Evolutionary conservation across 1,140 invertebrate genomes (phyloP).

Genomic region (Drosophila neocordata): DNA sequence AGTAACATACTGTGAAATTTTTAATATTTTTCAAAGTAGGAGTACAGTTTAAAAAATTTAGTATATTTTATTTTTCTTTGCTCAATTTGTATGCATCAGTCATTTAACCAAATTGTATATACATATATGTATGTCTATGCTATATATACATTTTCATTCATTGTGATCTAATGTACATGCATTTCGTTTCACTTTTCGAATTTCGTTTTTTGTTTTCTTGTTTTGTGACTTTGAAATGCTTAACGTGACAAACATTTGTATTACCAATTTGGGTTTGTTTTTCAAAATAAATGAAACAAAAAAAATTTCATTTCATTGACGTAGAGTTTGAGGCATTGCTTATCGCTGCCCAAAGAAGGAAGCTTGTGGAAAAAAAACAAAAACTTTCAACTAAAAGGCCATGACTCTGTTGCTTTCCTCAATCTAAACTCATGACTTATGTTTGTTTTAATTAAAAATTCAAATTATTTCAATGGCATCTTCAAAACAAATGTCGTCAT

Average conservation of each 20-base stretch:
- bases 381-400: slow-evolving; percentile 11
- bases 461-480: slow-evolving; percentile 16
- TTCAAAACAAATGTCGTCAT: slow-evolving; percentile 48
- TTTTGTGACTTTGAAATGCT: slow-evolving; percentile 33
- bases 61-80: no score
- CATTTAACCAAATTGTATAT: not conserved
- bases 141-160: slow-evolving; percentile 3
- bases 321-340: slow-evolving; percentile 29
- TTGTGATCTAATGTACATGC: slow-evolving; percentile 27
- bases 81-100: not conserved
- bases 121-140: not conserved
- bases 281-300: no score
- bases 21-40: no score
- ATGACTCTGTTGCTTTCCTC: not conserved
- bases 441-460: slow-evolving; percentile 17
- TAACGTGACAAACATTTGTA: slow-evolving; percentile 62
- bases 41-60: no score
- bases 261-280: slow-evolving; percentile 50
- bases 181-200: slow-evolving; percentile 70
- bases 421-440: slow-evolving; percentile 15
- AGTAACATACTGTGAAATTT: no score
- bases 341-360: slow-evolving; percentile 39
- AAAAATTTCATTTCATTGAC: slow-evolving; percentile 31
- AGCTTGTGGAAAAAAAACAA: not conserved
- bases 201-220: slow-evolving; percentile 27